Percentiles rank a stretch among this genome's conserved stretches.
phyloP scores from a whole-genome alignment of 2,113 vertebrate genomes.

The Megatriorchis doriae region DNA sequence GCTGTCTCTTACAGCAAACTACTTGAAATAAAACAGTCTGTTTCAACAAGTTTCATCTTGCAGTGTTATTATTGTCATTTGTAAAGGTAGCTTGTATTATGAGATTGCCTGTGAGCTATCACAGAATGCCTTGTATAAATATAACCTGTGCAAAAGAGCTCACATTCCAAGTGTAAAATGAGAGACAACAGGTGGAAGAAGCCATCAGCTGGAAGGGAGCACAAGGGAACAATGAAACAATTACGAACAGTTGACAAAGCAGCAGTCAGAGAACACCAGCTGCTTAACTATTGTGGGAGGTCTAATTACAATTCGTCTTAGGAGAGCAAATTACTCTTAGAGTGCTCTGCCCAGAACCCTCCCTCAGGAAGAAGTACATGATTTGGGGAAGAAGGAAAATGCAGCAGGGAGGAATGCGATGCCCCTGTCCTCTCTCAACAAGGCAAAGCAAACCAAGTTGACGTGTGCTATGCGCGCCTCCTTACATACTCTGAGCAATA shows the following conservation, averaged over 20 bases:
- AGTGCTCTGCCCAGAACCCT: neutral
- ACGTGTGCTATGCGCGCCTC: accelerated
- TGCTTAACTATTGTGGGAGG: slow-evolving; percentile 55
- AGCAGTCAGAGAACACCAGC: slow-evolving; percentile 64
- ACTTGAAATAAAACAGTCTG: neutral
- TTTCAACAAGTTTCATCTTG: neutral
- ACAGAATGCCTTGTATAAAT: neutral
- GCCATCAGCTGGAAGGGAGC: slow-evolving; percentile 50
- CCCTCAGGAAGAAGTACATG: neutral
- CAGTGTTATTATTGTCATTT: neutral
- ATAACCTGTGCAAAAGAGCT: neutral
- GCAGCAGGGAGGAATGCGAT: neutral
- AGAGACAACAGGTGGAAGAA: slow-evolving; percentile 57
- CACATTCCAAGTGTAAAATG: neutral
- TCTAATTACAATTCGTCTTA: slow-evolving; percentile 59
- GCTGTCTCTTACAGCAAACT: neutral
- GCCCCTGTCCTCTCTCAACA: neutral
- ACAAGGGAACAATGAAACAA: slow-evolving; percentile 56
- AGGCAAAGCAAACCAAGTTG: neutral
- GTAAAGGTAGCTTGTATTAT: neutral
- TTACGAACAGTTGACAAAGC: slow-evolving; percentile 49
- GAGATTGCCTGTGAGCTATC: neutral
- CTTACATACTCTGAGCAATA: neutral
- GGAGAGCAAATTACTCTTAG: slow-evolving; percentile 28
- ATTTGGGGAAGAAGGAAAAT: neutral